These are phyloP conservation scores for Lysiphlebus fabarum DNA, from an alignment of 1,140 invertebrate species.

Conservation along the genomic window DNA sequence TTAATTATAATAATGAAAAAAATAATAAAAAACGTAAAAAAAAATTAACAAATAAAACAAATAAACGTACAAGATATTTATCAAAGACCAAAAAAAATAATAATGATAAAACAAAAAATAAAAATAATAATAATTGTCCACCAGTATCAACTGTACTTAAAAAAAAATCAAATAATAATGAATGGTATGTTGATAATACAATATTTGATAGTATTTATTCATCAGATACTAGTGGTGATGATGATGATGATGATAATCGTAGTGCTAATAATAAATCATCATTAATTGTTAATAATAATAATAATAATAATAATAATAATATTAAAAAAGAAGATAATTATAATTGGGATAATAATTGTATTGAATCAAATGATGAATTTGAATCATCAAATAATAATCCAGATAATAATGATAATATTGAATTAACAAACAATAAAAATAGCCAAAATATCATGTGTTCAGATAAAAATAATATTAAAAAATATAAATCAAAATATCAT, in stretches of 20 bases:
- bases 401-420: not conserved
- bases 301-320: not conserved
- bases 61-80: no score
- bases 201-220: not conserved
- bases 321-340: constrained; percentile 12
- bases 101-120: no score
- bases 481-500: not conserved
- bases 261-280: not conserved
- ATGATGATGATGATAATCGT: not conserved
- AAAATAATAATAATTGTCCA: constrained; percentile 1
- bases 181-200: constrained; percentile 15
- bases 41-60: no score
- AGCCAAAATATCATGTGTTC: not conserved
- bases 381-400: not conserved
- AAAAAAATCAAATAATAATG: constrained; percentile 10
- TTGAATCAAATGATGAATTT: constrained; percentile 1
- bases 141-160: constrained; percentile 7
- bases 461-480: not conserved
- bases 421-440: not conserved
- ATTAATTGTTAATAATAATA: not conserved
- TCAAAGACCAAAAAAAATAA: no score
- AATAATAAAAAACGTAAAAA: no score
- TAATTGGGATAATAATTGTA: not conserved
- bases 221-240: constrained; percentile 1
- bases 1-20: no score